phyloP scores from a whole-genome alignment of 2,113 vertebrate species.

The Prolemur simus region DNA sequence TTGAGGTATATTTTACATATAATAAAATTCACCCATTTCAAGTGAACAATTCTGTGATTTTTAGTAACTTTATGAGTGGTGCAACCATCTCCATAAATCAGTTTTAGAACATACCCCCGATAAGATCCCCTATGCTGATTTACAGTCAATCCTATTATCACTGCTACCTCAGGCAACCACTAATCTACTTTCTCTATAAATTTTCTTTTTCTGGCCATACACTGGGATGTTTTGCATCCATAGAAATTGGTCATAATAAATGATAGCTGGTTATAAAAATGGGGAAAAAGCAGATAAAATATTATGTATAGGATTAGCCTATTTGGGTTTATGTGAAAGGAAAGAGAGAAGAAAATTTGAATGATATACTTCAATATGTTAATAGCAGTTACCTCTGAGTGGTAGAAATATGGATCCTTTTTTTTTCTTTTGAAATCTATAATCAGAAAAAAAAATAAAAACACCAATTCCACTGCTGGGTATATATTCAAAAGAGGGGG shows the following conservation, averaged over 20 bases:
- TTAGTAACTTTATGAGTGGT: background rate
- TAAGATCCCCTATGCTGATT: background rate
- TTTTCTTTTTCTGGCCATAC: background rate
- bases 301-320: background rate
- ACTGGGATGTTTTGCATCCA: background rate
- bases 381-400: background rate
- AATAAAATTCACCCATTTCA: background rate
- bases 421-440: slow-evolving; percentile 33
- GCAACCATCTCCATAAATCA: background rate
- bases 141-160: background rate
- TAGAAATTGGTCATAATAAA: background rate
- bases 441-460: background rate
- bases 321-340: background rate
- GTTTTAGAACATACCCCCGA: background rate
- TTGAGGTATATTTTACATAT: background rate
- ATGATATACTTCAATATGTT: background rate
- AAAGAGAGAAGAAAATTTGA: background rate
- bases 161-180: background rate
- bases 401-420: background rate
- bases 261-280: background rate
- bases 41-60: background rate
- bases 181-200: background rate
- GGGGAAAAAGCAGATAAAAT: background rate
- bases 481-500: too few species aligned
- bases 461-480: too few species aligned